phyloP scores from a whole-genome alignment of 2,113 vertebrate species.

The Platanista minor region DNA sequence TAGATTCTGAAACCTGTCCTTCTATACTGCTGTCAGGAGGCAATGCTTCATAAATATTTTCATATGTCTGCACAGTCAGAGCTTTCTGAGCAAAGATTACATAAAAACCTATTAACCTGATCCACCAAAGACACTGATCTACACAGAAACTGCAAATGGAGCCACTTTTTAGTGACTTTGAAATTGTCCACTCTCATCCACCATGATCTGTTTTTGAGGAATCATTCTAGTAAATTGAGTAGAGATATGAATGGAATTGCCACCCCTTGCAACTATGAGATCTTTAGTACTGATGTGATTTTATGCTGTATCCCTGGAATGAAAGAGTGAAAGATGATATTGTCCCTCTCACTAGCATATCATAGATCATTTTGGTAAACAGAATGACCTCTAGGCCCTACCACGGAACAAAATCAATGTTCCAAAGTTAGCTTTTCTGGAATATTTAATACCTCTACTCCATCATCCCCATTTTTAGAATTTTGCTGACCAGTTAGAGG shows the following conservation, averaged over 20 bases:
- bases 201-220: background rate
- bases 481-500: background rate
- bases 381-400: rapidly evolving
- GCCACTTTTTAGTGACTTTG: background rate
- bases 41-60: background rate
- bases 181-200: background rate
- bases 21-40: background rate
- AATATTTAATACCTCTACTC: background rate
- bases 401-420: background rate
- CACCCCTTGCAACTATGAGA: background rate
- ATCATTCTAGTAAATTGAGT: background rate
- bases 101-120: background rate
- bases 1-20: background rate
- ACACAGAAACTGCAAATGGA: background rate
- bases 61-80: background rate
- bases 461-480: background rate
- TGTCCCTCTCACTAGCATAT: background rate
- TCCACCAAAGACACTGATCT: background rate
- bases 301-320: background rate
- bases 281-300: background rate
- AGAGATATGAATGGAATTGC: background rate
- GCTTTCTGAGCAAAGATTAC: background rate
- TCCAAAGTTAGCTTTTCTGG: background rate
- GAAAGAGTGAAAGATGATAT: background rate
- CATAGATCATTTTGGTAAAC: background rate